Evolutionary conservation across 2,113 vertebrate genomes (phyloP).

Genomic region (Peucedramus taeniatus): DNA sequence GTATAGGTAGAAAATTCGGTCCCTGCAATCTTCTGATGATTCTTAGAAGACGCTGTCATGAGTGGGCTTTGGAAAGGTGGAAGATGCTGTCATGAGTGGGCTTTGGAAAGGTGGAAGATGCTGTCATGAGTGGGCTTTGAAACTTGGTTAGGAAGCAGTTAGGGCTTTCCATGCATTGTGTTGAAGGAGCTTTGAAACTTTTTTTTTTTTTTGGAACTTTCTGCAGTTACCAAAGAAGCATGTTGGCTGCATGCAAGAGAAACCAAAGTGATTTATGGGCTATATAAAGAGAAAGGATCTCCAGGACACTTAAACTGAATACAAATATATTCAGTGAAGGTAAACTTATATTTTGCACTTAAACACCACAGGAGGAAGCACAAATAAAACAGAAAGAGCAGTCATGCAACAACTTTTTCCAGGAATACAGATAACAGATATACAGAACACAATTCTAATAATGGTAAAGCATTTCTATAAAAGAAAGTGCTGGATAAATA

Average conservation of each 20-base stretch:
- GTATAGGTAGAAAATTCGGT: rapidly evolving
- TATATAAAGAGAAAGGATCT: not conserved
- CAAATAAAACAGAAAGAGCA: not conserved
- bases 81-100: not conserved
- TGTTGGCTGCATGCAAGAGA: not conserved
- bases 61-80: no score
- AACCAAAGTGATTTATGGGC: not conserved
- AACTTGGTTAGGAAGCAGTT: not conserved
- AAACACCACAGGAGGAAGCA: not conserved
- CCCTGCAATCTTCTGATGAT: not conserved
- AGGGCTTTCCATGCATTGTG: not conserved
- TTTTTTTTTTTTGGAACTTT: not conserved
- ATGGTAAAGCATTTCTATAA: not conserved
- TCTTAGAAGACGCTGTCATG: rapidly evolving
- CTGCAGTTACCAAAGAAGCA: not conserved
- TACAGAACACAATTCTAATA: not conserved
- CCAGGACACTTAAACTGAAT: not conserved
- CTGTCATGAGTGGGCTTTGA: not conserved
- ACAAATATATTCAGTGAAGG: not conserved
- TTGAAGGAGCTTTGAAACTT: not conserved
- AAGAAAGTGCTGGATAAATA: not conserved
- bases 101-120: not conserved
- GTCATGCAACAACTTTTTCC: not conserved
- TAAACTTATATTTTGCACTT: not conserved
- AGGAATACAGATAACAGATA: not conserved